A percentile compares a stretch with the other conserved stretches of the same genome.
Conservation (phyloP, 92 coral and sea anemone species). For the Epizoanthus illoricatus region DNA sequence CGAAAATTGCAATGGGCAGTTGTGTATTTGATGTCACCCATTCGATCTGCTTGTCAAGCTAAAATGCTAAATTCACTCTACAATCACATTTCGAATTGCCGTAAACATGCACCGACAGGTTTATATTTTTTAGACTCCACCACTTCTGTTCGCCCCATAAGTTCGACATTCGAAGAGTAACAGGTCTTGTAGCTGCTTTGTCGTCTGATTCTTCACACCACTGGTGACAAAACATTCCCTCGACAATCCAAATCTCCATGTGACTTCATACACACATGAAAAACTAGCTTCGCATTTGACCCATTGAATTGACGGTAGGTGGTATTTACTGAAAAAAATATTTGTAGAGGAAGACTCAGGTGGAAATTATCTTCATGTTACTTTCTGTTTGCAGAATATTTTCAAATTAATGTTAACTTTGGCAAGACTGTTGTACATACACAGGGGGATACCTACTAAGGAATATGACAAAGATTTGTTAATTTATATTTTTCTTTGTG, state of each 20-base stretch:
- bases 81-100: neutral
- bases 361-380: no score
- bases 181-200: constrained; percentile 30
- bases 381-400: no score
- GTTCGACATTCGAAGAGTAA: constrained; percentile 3
- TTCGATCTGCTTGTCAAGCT: neutral
- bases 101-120: constrained; percentile 2
- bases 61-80: neutral
- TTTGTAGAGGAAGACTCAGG: no score
- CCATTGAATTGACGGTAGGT: constrained; percentile 21
- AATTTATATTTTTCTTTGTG: no score
- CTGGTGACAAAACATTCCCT: constrained; percentile 39
- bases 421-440: no score
- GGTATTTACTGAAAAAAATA: constrained; percentile 7
- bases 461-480: no score
- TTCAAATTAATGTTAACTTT: no score
- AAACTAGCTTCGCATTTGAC: constrained; percentile 33
- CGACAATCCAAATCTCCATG: constrained; percentile 36
- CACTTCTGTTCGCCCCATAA: constrained; percentile 15
- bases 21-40: neutral
- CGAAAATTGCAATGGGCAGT: neutral
- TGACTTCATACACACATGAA: constrained; percentile 29
- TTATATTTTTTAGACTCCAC: constrained; percentile 4
- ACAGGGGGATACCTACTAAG: no score
- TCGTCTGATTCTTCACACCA: constrained; percentile 27